Conservation (phyloP, 1,140 invertebrate genomes). For the Scaptomyza graminum region DNA sequence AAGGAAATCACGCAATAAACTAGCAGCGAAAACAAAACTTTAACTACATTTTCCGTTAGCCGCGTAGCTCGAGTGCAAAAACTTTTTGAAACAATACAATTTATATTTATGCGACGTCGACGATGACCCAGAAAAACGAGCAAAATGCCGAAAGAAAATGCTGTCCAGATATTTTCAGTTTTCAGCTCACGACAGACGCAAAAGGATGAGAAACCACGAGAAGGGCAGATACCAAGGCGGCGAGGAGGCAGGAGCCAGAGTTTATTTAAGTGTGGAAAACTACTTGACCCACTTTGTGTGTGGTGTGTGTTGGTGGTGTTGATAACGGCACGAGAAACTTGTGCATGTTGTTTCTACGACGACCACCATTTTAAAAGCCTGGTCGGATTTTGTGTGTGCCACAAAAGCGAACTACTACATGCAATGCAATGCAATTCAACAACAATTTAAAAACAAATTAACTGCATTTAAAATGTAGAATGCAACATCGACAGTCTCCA, state of each 20-base stretch:
- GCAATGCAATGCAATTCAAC: slow-evolving; percentile 36
- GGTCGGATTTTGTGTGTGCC: slow-evolving; percentile 12
- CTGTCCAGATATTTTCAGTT: slow-evolving; percentile 42
- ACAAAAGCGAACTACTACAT: slow-evolving; percentile 21
- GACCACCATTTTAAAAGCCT: slow-evolving; percentile 20
- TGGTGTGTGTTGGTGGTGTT: slow-evolving; percentile 36
- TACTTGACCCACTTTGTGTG: slow-evolving; percentile 70
- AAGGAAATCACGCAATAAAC: slow-evolving; percentile 82
- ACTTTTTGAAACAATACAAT: slow-evolving; percentile 81
- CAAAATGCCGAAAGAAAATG: slow-evolving; percentile 35
- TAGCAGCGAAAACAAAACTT: slow-evolving; percentile 79
- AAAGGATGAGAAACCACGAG: slow-evolving; percentile 27
- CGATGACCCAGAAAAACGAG: slow-evolving; percentile 59
- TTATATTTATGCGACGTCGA: slow-evolving; percentile 79
- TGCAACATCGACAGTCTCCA: slow-evolving; percentile 17
- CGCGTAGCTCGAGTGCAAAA: slow-evolving; percentile 70
- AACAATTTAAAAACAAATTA: slow-evolving; percentile 58
- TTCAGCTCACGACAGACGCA: neutral
- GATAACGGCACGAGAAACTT: slow-evolving; percentile 56
- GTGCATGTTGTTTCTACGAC: slow-evolving; percentile 47
- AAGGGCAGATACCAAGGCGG: neutral
- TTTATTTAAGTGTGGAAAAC: slow-evolving; percentile 76
- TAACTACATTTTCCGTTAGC: slow-evolving; percentile 82
- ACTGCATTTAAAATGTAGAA: slow-evolving; percentile 50
- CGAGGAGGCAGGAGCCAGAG: neutral